These are phyloP conservation scores for Chrysoperla carnea DNA, from an alignment of 1,140 invertebrate genomes.

Conservation along the genomic window DNA sequence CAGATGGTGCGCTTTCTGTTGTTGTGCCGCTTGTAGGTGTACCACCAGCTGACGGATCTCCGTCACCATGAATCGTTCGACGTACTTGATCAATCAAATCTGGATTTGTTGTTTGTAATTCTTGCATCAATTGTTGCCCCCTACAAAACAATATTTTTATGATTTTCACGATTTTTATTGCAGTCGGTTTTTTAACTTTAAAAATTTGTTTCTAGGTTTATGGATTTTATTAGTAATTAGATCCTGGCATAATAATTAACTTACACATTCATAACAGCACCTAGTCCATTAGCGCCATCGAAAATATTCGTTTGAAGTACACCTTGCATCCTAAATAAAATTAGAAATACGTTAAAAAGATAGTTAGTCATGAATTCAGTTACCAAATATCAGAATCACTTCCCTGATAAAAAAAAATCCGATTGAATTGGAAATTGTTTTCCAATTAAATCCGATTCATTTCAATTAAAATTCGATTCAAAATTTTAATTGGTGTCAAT, in stretches of 20 bases:
- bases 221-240: too few relatives aligned
- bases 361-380: too few relatives aligned
- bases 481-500: too few relatives aligned
- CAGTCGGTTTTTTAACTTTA: background rate
- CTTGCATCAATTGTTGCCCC: slow-evolving; percentile 45
- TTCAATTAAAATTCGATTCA: too few relatives aligned
- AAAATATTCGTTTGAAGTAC: slow-evolving; percentile 18
- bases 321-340: background rate
- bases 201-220: too few relatives aligned
- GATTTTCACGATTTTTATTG: background rate
- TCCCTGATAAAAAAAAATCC: too few relatives aligned
- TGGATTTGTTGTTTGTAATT: slow-evolving; percentile 47
- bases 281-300: slow-evolving; percentile 18
- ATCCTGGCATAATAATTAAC: too few relatives aligned
- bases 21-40: too few relatives aligned
- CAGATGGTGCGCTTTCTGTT: too few relatives aligned
- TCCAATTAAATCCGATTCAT: too few relatives aligned
- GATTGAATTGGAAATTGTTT: too few relatives aligned
- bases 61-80: slow-evolving; percentile 26
- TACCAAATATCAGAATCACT: too few relatives aligned
- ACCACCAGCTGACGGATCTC: slow-evolving; percentile 8
- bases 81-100: slow-evolving; percentile 46
- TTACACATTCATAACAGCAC: slow-evolving; percentile 32
- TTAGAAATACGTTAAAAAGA: background rate
- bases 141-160: slow-evolving; percentile 21